Evolutionary conservation across 23 tunicate genomes (phyloP).

Genomic region (Clavelina lepadiformis): DNA sequence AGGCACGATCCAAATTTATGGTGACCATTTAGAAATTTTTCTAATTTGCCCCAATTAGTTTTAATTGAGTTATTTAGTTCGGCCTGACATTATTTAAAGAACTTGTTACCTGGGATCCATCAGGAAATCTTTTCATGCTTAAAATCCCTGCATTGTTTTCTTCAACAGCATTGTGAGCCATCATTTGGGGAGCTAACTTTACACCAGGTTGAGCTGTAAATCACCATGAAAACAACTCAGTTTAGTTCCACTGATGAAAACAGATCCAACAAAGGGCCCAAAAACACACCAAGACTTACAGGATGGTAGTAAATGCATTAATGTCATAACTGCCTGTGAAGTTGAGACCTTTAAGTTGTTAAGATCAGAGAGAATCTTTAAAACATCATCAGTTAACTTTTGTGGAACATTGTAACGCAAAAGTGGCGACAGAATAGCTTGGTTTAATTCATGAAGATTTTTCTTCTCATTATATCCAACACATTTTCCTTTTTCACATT

Average conservation of each 20-base stretch:
- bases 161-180: not conserved
- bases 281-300: slow-evolving; percentile 1
- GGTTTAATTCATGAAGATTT: slow-evolving; percentile 45
- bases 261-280: not conserved
- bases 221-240: not conserved
- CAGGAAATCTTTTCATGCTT: slow-evolving; percentile 37
- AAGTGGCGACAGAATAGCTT: slow-evolving; percentile 36
- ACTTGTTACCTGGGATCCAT: slow-evolving; percentile 48
- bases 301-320: not conserved
- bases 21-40: not conserved
- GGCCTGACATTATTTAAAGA: too few relatives aligned
- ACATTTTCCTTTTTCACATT: slow-evolving; percentile 27
- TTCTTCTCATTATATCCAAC: slow-evolving; percentile 39
- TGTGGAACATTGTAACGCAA: slow-evolving; percentile 50
- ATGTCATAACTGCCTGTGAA: not conserved
- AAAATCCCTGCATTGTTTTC: slow-evolving; percentile 29
- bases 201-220: not conserved
- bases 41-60: not conserved
- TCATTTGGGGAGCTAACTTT: not conserved
- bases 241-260: too few relatives aligned
- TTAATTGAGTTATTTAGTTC: too few relatives aligned
- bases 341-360: slow-evolving; percentile 16
- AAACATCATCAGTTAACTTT: slow-evolving; percentile 7
- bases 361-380: slow-evolving; percentile 8
- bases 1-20: too few relatives aligned